A percentile compares a stretch with the other conserved stretches of the same genome.
These are phyloP conservation scores for Phalacrocorax aristotelis DNA, from an alignment of 2,113 vertebrate species.

Conservation along the genomic window DNA sequence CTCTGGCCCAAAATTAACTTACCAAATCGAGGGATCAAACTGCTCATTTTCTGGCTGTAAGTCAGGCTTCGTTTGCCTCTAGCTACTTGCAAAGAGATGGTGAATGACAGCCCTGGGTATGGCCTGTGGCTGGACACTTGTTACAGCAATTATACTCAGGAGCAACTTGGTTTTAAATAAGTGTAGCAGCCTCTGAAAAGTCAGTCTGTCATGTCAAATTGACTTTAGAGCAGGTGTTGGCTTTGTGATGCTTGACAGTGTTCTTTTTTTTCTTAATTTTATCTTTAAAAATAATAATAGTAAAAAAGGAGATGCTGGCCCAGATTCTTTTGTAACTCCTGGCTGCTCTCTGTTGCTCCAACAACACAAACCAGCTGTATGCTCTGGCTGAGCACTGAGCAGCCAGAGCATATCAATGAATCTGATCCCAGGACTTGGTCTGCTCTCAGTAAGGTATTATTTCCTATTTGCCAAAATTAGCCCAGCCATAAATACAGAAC, in stretches of 20 bases:
- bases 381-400: fast-evolving
- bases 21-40: background rate
- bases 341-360: background rate
- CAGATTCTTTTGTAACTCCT: background rate
- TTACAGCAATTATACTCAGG: background rate
- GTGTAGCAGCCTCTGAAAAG: background rate
- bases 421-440: background rate
- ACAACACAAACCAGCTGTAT: background rate
- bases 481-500: background rate
- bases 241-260: background rate
- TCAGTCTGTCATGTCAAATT: background rate
- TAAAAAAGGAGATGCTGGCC: fast-evolving
- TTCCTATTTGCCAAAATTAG: background rate
- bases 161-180: background rate
- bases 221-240: background rate
- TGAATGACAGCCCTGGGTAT: background rate
- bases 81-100: background rate
- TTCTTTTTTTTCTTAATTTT: background rate
- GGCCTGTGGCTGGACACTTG: background rate
- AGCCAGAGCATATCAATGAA: background rate
- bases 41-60: background rate
- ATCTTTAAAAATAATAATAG: background rate
- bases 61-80: background rate
- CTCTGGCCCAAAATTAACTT: background rate
- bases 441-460: background rate